Base-by-base conservation (phyloP, 2,888 invertebrate species). In the Acleris literana region DNA sequence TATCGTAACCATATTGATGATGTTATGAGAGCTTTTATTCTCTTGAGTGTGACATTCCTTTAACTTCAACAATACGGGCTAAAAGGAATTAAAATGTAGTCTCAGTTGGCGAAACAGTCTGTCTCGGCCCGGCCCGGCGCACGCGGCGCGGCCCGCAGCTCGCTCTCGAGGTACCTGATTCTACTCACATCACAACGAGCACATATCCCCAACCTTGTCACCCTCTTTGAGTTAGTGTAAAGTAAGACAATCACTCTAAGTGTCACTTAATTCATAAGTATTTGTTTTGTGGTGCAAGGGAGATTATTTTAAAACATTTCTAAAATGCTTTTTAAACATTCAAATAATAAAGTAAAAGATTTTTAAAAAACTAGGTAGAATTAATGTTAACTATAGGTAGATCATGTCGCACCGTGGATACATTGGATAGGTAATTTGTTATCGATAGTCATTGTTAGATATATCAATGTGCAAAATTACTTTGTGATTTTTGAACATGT, bases 351-450 rank as follows among this genome's bases (percentile, higher is more conserved):
- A 81, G 82, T 81, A 78, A 80, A 82, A 80, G 75, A 77, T 80
- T 79, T 85, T 80, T 79, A 81, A 81, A 83, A 77, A 76, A 69
- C 72, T 89, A 88, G 86, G 79, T 90, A 88, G 84, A 80, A 65
- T 63, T 70, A 68, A 84, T 83, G 82, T 86, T 86, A 80, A 81
- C 74, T 79, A 78, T 85, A 88, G 83, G 77, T 85, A 88, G 83
- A 77, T 82, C 76, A 80, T 79, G 77, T 81, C 79, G 77, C 76
- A 79, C 82, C 78, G 77, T 76, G 78, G 84, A 82, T 85, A 83
- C 81, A 80, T 81, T 83, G 82, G 80, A 82, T 87, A 86, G 87
- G 76, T 78, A 85, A 89, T 88, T 89, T 88, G 90, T 91, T 91
- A 86, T 85, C 73, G 74, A 78, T 80, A 78, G 81, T 85, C 83